Evolutionary conservation across 2,113 vertebrate genomes (phyloP).

Genomic region (Chitala chitala): DNA sequence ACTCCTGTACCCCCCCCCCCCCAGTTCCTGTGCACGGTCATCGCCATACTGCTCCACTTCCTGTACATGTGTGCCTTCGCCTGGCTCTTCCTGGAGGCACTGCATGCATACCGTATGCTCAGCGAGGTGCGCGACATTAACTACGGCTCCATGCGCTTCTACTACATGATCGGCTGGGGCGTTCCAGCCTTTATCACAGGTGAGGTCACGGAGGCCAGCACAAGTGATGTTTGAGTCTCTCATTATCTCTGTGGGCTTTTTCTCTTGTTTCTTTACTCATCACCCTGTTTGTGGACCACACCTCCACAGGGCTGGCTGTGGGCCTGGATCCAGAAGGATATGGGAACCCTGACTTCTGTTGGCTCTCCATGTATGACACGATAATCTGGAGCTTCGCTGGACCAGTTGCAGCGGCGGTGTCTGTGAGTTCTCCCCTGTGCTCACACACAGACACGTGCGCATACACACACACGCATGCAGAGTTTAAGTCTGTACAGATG

Average conservation of each 20-base stretch:
- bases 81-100: constrained; percentile 86
- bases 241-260: neutral
- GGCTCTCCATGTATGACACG: constrained; percentile 86
- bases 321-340: constrained; percentile 92
- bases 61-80: constrained; percentile 88
- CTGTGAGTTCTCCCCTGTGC: constrained; percentile 59
- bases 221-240: neutral
- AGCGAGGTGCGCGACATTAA: constrained; percentile 86
- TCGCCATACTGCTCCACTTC: constrained; percentile 93
- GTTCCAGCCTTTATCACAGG: constrained; percentile 91
- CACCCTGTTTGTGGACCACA: constrained; percentile 60
- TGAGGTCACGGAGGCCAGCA: constrained; percentile 36
- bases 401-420: constrained; percentile 72
- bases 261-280: neutral
- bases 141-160: constrained; percentile 90
- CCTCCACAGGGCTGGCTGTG: constrained; percentile 78
- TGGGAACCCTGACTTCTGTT: constrained; percentile 91
- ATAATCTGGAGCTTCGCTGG: constrained; percentile 91
- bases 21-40: constrained; percentile 87
- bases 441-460: too few relatives aligned
- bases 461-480: neutral
- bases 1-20: neutral
- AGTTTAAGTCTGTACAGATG: neutral
- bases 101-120: constrained; percentile 84
- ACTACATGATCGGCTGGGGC: constrained; percentile 92